phyloP scores from a whole-genome alignment of 1,140 invertebrate genomes.

The Andrena cerasifolii region DNA sequence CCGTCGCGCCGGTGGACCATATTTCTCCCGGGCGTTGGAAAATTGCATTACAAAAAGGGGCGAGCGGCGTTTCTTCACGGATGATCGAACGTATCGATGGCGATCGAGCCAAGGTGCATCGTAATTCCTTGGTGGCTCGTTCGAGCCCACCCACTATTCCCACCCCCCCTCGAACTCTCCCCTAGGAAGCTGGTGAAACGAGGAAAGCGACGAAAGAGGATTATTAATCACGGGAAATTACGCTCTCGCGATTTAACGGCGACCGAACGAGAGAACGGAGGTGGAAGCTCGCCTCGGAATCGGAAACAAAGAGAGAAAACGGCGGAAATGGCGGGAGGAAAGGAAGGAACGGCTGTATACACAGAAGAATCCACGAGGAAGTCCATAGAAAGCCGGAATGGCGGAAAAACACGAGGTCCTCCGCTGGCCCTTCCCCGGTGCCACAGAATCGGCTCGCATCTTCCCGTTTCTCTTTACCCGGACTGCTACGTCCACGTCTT shows the following conservation, averaged over 20 bases:
- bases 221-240: slow-evolving; percentile 71
- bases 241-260: slow-evolving; percentile 48
- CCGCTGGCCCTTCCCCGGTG: neutral
- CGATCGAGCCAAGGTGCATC: slow-evolving; percentile 7
- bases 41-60: slow-evolving; percentile 7
- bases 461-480: neutral
- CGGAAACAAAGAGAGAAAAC: slow-evolving; percentile 20
- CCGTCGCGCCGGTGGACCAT: neutral
- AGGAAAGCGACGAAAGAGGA: slow-evolving; percentile 29
- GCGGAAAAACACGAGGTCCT: slow-evolving; percentile 47
- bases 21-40: neutral
- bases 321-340: slow-evolving; percentile 48
- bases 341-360: slow-evolving; percentile 41
- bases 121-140: neutral
- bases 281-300: slow-evolving; percentile 32
- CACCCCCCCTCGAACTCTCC: too few species aligned
- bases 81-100: slow-evolving; percentile 19
- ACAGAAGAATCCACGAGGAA: slow-evolving; percentile 43
- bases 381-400: slow-evolving; percentile 40
- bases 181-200: neutral
- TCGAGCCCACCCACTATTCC: neutral
- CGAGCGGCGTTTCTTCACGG: neutral
- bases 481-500: neutral
- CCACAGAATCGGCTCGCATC: neutral
- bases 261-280: slow-evolving; percentile 24